Percentiles rank a stretch among this genome's conserved stretches.
Evolutionary conservation across 2,113 vertebrate genomes (phyloP).

Genomic region (Tenrec ecaudatus): DNA sequence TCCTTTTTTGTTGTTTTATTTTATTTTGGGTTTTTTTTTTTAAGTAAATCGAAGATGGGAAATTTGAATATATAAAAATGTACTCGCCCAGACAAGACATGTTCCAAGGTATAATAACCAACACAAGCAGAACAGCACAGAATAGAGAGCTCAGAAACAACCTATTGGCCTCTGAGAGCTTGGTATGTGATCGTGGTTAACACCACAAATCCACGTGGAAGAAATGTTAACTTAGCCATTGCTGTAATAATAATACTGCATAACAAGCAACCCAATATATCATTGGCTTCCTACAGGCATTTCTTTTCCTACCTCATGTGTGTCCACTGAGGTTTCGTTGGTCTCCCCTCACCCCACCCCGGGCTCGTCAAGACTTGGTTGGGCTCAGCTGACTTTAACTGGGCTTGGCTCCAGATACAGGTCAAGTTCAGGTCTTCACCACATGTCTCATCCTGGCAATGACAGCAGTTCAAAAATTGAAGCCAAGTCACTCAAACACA

Average conservation of each 20-base stretch:
- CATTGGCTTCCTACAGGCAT: not conserved
- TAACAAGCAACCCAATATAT: slow-evolving; percentile 39
- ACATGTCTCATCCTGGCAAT: slow-evolving; percentile 26
- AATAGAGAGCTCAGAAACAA: slow-evolving; percentile 44
- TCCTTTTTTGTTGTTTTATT: too few relatives aligned
- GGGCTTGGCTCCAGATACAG: slow-evolving; percentile 35
- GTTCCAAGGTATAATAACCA: slow-evolving; percentile 8
- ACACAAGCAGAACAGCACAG: not conserved
- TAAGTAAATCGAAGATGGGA: slow-evolving; percentile 15
- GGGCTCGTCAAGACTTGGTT: slow-evolving; percentile 22
- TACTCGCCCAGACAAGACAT: not conserved
- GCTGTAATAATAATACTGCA: not conserved
- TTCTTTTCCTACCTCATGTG: not conserved
- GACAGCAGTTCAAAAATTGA: slow-evolving; percentile 29
- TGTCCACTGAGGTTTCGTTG: slow-evolving; percentile 37
- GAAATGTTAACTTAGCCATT: slow-evolving; percentile 23
- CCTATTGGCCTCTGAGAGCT: not conserved
- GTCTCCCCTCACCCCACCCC: not conserved
- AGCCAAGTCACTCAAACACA: slow-evolving; percentile 39
- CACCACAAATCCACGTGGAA: slow-evolving; percentile 42
- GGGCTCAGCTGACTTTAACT: slow-evolving; percentile 15
- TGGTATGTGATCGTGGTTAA: not conserved
- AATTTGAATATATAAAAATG: not conserved
- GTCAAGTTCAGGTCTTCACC: slow-evolving; percentile 43
- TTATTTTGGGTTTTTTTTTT: too few relatives aligned